Conservation (phyloP, 2,797 vertebrate genomes). For the Anableps anableps region DNA sequence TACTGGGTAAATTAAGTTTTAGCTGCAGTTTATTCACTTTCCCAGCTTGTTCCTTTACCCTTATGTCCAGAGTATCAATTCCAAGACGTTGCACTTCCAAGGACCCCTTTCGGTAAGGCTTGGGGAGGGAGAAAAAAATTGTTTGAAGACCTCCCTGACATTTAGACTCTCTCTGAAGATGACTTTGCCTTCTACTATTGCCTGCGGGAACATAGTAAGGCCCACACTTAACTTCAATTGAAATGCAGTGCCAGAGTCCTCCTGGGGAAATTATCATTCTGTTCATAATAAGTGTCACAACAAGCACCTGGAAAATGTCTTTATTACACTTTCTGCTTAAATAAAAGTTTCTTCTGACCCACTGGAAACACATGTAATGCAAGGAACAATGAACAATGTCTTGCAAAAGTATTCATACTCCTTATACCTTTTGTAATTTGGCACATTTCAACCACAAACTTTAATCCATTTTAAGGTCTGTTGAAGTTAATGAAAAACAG, state of each 20-base stretch:
- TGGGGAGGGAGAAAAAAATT: constrained; percentile 47
- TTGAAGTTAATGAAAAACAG: neutral
- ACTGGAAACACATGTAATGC: constrained; percentile 55
- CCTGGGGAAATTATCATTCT: constrained; percentile 81
- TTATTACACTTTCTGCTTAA: constrained; percentile 77
- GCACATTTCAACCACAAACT: neutral
- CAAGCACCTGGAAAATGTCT: constrained; percentile 82
- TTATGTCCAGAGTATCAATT: constrained; percentile 59
- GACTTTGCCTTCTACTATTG: constrained; percentile 83
- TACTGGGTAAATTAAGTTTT: constrained; percentile 21
- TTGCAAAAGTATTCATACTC: neutral
- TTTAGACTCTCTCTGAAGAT: constrained; percentile 83
- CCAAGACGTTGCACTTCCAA: constrained; percentile 70
- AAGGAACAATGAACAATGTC: constrained; percentile 47
- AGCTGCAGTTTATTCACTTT: constrained; percentile 54
- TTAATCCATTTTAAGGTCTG: neutral
- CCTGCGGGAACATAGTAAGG: constrained; percentile 82
- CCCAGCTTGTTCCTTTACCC: constrained; percentile 44
- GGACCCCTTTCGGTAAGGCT: constrained; percentile 67
- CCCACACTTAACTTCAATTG: constrained; percentile 82
- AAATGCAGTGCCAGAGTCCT: constrained; percentile 78
- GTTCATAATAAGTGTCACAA: constrained; percentile 82
- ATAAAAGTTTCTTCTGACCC: constrained; percentile 77
- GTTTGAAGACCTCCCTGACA: constrained; percentile 84
- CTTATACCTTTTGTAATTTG: neutral